Base-by-base conservation (phyloP, 2,113 vertebrate genomes). In the Lates calcarifer region DNA sequence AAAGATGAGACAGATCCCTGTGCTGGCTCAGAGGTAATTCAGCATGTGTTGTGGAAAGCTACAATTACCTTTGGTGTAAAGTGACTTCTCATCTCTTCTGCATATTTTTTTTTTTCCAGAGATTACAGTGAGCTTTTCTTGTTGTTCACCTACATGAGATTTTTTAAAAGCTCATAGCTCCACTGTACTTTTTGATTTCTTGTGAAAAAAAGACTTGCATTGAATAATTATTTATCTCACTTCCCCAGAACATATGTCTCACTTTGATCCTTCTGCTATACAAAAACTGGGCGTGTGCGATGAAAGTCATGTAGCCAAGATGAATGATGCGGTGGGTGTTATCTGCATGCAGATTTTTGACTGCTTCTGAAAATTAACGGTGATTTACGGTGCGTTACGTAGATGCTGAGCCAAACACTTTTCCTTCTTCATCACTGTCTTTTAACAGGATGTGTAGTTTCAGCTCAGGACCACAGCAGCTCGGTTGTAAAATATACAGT, bases 251-350 rank as follows among this genome's bases (percentile, higher is more conserved):
- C 56, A 77, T 65, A 66, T 66, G 81, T 68, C 37, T 73, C 45
- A 86, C 83, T 86, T 89, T 77, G 80, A 87, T 74, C 83, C 43
- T 29, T 66, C 82, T 75, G 67, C 79, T 72, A 75, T 62, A 49
- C 43, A 83, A 76, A 90, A 84, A 83, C 83, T 90, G 93, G 93
- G 89, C 82, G 91, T 93, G 91, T 91, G 72, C 90, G 35, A 65
- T 81, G 85, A 82, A 55, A 71, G 83, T 89, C 73, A 67, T 90
- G 78, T 37, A 74, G 45, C 57, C 5, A 28, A 65, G 80, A 70
- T 64, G 82, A 90, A 22, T 73, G 81, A 90, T 86, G 78, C 71
- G 29, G 66, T 51, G 58, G 69, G 49, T 45, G 49, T 88, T 63
- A 85, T 89, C 87, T 87, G 88, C 73, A 83, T 89, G 83, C 83